Evolutionary conservation across 2,888 invertebrate species (phyloP).

Genomic region (Orthonevra nobilis): DNA sequence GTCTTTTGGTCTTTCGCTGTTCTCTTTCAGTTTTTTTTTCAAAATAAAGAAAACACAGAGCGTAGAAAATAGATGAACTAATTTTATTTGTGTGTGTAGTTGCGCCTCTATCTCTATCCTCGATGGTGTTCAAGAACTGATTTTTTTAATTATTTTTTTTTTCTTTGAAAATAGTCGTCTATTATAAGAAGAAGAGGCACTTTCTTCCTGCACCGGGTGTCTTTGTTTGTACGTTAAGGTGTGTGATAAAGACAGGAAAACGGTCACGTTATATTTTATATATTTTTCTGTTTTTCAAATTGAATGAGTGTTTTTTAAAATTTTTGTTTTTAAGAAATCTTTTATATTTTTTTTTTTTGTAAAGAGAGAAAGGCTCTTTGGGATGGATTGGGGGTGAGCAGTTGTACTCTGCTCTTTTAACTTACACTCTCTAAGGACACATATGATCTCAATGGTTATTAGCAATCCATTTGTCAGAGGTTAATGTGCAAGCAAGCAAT

Average conservation of each 20-base stretch:
- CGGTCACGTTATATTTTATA: no score
- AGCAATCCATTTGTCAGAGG: no score
- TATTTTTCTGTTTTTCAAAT: neutral
- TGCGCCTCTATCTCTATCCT: conserved; percentile 28
- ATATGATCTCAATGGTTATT: no score
- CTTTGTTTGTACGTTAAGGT: conserved; percentile 13
- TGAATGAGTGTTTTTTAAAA: conserved; percentile 6
- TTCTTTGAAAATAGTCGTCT: conserved; percentile 14
- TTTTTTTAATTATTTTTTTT: neutral
- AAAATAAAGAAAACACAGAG: conserved; percentile 21
- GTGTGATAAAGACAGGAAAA: conserved; percentile 15
- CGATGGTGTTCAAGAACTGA: conserved; percentile 4
- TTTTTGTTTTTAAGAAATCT: no score
- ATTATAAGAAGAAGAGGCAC: conserved; percentile 37
- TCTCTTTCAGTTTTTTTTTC: conserved; percentile 14
- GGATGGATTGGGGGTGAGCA: no score
- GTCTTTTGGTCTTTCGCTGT: conserved; percentile 15
- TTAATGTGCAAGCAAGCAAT: no score
- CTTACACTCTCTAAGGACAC: no score
- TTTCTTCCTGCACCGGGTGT: no score
- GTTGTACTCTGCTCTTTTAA: no score
- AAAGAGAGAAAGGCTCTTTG: no score
- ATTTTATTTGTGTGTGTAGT: conserved; percentile 35
- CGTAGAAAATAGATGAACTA: conserved; percentile 52
- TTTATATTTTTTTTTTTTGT: no score